phyloP scores from a whole-genome alignment of 2,888 invertebrate species.

The Cantharis rustica region DNA sequence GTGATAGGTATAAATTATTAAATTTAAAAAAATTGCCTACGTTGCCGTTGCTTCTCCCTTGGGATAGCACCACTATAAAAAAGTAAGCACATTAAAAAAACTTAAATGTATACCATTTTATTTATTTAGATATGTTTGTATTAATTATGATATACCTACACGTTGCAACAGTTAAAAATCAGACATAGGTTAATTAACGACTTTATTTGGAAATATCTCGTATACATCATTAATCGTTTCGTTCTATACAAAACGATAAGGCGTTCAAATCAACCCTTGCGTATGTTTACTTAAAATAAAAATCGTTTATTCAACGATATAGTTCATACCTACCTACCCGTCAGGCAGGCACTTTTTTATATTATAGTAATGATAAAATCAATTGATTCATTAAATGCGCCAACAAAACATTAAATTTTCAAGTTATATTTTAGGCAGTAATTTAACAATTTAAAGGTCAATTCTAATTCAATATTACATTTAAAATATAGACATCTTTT shows the following conservation, averaged over 20 bases:
- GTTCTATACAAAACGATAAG: background rate
- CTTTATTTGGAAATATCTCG: too few relatives aligned
- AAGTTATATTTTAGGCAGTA: background rate
- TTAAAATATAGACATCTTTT: background rate
- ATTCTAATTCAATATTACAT: background rate
- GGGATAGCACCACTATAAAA: too few relatives aligned
- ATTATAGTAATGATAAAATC: background rate
- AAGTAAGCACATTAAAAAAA: too few relatives aligned
- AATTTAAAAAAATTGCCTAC: too few relatives aligned
- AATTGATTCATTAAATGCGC: background rate
- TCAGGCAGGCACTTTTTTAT: background rate
- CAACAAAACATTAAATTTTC: background rate
- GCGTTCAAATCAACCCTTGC: background rate
- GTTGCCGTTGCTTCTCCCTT: too few relatives aligned
- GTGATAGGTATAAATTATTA: too few relatives aligned
- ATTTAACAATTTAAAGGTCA: background rate
- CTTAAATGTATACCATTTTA: too few relatives aligned
- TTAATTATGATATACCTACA: too few relatives aligned
- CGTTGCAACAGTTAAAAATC: too few relatives aligned
- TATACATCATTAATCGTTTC: too few relatives aligned
- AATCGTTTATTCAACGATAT: background rate
- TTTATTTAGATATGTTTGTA: too few relatives aligned
- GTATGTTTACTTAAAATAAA: background rate
- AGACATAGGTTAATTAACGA: too few relatives aligned
- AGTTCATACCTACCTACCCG: background rate